A percentile compares a stretch with the other conserved stretches of the same genome.
Evolutionary conservation across 2,113 vertebrate species (phyloP).

Genomic region (Dicentrarchus labrax): DNA sequence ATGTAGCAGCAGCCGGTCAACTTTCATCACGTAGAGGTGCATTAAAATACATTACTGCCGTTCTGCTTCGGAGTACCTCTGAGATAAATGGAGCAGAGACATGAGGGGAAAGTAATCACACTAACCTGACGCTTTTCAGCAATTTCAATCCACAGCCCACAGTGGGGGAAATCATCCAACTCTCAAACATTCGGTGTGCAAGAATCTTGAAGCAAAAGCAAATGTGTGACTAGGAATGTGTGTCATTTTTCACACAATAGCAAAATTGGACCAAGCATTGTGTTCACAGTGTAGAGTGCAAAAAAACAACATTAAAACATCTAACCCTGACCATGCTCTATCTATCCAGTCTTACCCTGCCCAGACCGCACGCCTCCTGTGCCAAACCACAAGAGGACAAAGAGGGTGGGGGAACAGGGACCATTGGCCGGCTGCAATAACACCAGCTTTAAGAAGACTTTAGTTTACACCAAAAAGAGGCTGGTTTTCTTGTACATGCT

Average conservation of each 20-base stretch:
- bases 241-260: constrained; percentile 36
- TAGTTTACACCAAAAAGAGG: constrained; percentile 60
- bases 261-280: constrained; percentile 16
- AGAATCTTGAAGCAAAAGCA: constrained; percentile 40
- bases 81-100: constrained; percentile 67
- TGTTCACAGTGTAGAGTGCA: constrained; percentile 33
- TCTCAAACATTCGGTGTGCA: constrained; percentile 37
- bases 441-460: constrained; percentile 67
- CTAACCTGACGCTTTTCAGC: constrained; percentile 62
- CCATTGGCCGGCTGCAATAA: constrained; percentile 56
- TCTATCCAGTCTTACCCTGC: constrained; percentile 50
- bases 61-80: constrained; percentile 48
- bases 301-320: constrained; percentile 62
- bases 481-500: constrained; percentile 68
- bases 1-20: constrained; percentile 69
- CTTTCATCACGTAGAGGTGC: constrained; percentile 63
- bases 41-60: constrained; percentile 70
- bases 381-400: constrained; percentile 73
- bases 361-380: constrained; percentile 46
- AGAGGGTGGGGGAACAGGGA: constrained; percentile 58
- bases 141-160: constrained; percentile 43
- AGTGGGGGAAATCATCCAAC: constrained; percentile 30
- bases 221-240: constrained; percentile 35
- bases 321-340: constrained; percentile 47
- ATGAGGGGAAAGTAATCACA: constrained; percentile 52